Base-by-base conservation (phyloP, 1,140 invertebrate species). In the Ceratina japonica region DNA sequence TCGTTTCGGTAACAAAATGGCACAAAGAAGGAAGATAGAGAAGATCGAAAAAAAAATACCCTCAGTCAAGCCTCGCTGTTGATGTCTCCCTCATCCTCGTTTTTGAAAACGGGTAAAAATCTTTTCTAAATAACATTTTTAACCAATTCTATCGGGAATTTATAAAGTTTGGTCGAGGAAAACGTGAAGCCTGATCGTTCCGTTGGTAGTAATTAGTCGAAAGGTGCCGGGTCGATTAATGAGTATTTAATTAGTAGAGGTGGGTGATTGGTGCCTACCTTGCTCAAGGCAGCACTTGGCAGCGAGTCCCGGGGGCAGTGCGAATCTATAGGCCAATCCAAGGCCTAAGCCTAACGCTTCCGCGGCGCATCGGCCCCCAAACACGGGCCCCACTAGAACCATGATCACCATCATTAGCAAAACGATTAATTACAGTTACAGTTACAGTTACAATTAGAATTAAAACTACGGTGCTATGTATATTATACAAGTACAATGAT, bases 251-350 rank as follows among this genome's bases (percentile, higher is more conserved):
- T 44, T 65, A 89, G 90, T 90, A 89, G 91, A 91, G 88, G 92
- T 91, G 91, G 90, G 90, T 89, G 81, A 82, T 87, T 87, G 89
- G 84, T 44, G 37, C 92, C 92, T 93, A 93, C 92, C 92, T 93
- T 93, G 92, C 88, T 93, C 92, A 92, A 93, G 91, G 91, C 90
- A 91, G 86, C 92, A 92, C 91, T 92, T 92, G 91, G 91, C 91
- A 90, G 92, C 91, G 89, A 92, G 92, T 90, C 90, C 91, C 91
- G 92, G 92, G 91, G 91, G 92, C 91, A 92, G 91, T 89, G 92
- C 91, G 91, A 92, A 92, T 91, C 92, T 93, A 91, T 93, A 93
- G 91, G 91, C 91, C 87, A 93, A 88, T 84, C 92, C 92, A 85
- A 93, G 89, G 87, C 92, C 92, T 87, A 93, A 89, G 89, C 92